These are phyloP conservation scores for Pterocles gutturalis DNA, from an alignment of 2,113 vertebrate genomes.

Conservation along the genomic window DNA sequence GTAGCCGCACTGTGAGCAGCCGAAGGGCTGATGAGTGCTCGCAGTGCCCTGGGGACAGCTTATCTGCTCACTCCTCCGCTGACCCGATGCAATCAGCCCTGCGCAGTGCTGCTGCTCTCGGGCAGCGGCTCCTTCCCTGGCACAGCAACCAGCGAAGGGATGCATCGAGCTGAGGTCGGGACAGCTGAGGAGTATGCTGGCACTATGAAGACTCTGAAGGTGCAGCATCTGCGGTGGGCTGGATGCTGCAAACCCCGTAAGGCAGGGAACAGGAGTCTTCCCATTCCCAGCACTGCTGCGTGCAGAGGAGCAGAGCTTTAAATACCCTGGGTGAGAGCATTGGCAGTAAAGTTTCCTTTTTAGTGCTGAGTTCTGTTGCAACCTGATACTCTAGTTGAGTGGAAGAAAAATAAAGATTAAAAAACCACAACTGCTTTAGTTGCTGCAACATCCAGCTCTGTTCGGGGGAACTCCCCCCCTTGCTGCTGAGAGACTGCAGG, in stretches of 20 bases:
- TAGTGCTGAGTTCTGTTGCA: background rate
- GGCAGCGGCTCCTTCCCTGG: background rate
- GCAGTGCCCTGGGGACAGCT: background rate
- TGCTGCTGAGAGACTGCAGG: rapidly evolving
- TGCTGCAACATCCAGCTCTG: background rate
- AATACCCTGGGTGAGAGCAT: background rate
- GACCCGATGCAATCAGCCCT: background rate
- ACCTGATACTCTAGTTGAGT: background rate
- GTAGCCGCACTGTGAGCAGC: rapidly evolving
- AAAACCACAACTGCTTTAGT: background rate
- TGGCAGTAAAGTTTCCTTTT: background rate
- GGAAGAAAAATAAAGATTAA: no score
- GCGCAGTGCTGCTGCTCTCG: background rate
- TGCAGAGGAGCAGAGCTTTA: background rate
- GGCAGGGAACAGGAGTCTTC: background rate
- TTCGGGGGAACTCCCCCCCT: background rate
- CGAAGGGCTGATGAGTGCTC: background rate
- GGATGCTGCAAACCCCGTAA: background rate
- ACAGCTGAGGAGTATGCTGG: background rate
- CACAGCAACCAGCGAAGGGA: rapidly evolving
- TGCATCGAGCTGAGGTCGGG: rapidly evolving
- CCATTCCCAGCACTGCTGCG: rapidly evolving
- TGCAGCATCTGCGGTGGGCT: rapidly evolving
- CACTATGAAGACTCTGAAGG: background rate
- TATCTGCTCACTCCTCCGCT: rapidly evolving